phyloP scores from a whole-genome alignment of 2,113 vertebrate species.

The Chaetura pelagica region DNA sequence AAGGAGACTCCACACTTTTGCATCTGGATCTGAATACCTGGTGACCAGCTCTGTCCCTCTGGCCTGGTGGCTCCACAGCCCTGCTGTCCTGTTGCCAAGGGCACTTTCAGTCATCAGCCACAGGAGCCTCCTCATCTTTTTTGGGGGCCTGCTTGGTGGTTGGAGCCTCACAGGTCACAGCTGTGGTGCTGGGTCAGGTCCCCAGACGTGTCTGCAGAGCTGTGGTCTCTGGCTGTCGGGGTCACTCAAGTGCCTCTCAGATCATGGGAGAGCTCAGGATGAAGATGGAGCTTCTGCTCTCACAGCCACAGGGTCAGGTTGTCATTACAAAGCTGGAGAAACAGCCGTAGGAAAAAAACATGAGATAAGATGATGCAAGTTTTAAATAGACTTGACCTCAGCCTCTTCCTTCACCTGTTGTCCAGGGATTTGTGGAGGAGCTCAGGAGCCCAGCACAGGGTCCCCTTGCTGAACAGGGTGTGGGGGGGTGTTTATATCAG shows the following conservation, averaged over 20 bases:
- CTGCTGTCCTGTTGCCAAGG: not conserved
- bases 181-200: not conserved
- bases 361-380: not conserved
- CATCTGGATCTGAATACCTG: not conserved
- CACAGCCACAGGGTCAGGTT: not conserved
- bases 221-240: accelerated
- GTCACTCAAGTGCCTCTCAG: accelerated
- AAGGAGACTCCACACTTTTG: no score
- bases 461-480: not conserved
- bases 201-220: not conserved
- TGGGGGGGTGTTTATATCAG: not conserved
- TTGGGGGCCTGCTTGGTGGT: not conserved
- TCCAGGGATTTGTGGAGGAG: not conserved
- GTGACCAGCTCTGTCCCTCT: not conserved
- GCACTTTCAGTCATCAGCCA: not conserved
- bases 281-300: not conserved
- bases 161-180: not conserved
- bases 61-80: accelerated
- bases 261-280: accelerated
- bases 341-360: not conserved
- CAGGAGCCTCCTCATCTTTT: not conserved
- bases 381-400: not conserved
- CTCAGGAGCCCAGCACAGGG: not conserved
- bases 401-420: not conserved
- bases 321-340: not conserved